A percentile compares a stretch with the other conserved stretches of the same genome.
phyloP scores from a whole-genome alignment of 2,888 invertebrate genomes.

The Ophraella communa region DNA sequence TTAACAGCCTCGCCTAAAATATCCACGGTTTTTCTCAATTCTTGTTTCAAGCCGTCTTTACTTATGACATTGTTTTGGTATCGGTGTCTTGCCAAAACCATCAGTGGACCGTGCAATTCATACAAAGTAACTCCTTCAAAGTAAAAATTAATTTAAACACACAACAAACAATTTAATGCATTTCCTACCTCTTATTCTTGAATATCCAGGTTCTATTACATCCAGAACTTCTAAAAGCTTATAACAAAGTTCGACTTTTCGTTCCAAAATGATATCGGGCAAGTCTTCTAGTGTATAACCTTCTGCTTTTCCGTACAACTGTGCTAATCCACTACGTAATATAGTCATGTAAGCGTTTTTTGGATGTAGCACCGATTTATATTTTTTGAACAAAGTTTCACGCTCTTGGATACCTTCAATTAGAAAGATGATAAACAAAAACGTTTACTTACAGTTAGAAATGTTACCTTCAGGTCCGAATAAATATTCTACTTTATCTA shows the following conservation, averaged over 20 bases:
- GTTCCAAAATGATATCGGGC: conserved; percentile 74
- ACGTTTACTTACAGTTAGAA: not conserved
- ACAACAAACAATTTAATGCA: too few relatives aligned
- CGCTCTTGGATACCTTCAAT: conserved; percentile 63
- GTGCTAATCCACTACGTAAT: conserved; percentile 73
- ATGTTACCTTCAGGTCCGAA: conserved; percentile 64
- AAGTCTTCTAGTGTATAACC: conserved; percentile 76
- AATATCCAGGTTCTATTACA: conserved; percentile 78
- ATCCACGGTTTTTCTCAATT: conserved; percentile 69
- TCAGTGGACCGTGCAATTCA: conserved; percentile 80
- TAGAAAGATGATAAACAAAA: not conserved
- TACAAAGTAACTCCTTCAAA: conserved; percentile 81
- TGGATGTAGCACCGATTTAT: conserved; percentile 71
- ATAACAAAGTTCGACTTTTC: conserved; percentile 77
- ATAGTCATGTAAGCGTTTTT: conserved; percentile 74
- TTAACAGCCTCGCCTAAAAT: conserved; percentile 69
- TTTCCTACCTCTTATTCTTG: conserved; percentile 78
- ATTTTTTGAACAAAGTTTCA: conserved; percentile 64
- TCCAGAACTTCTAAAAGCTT: conserved; percentile 73
- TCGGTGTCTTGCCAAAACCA: conserved; percentile 72
- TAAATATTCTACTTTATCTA: conserved; percentile 68
- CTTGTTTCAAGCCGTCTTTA: conserved; percentile 67
- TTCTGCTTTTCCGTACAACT: conserved; percentile 79
- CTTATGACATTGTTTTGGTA: conserved; percentile 67
- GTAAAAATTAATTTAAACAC: too few relatives aligned